These are phyloP conservation scores for Hiodon tergisus DNA, from an alignment of 2,113 vertebrate genomes.

Conservation along the genomic window DNA sequence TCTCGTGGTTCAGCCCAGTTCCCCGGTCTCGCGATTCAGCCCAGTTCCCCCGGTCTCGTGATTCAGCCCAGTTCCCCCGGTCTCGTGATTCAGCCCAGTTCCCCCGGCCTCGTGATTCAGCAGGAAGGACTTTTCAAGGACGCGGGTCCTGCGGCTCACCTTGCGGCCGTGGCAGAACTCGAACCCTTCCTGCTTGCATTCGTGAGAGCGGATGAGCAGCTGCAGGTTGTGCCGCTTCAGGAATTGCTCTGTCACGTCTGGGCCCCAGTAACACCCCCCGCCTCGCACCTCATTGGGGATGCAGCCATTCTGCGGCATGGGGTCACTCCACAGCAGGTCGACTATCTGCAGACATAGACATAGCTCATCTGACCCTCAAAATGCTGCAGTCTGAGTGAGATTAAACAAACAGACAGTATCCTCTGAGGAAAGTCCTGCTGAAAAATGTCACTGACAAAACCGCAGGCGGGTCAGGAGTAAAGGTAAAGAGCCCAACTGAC, in stretches of 20 bases:
- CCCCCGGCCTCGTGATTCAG: too few relatives aligned
- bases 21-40: too few relatives aligned
- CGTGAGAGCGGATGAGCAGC: slow-evolving; percentile 84
- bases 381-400: too few relatives aligned
- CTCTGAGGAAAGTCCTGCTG: too few relatives aligned
- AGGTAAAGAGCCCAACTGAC: not conserved
- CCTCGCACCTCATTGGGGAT: slow-evolving; percentile 72
- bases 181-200: slow-evolving; percentile 90
- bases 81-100: too few relatives aligned
- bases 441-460: too few relatives aligned
- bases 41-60: too few relatives aligned
- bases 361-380: too few relatives aligned
- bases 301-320: slow-evolving; percentile 81
- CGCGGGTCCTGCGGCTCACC: slow-evolving; percentile 48
- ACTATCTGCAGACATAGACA: slow-evolving; percentile 59
- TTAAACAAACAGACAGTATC: too few relatives aligned
- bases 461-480: not conserved
- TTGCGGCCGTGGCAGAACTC: slow-evolving; percentile 82
- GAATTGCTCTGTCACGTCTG: slow-evolving; percentile 72
- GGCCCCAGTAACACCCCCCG: slow-evolving; percentile 86
- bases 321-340: slow-evolving; percentile 89
- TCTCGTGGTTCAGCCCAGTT: too few relatives aligned
- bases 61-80: too few relatives aligned
- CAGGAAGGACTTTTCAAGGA: too few relatives aligned
- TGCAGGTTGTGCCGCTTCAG: slow-evolving; percentile 71